Conservation (phyloP, 1,140 invertebrate genomes). For the Aphis craccivora region DNA sequence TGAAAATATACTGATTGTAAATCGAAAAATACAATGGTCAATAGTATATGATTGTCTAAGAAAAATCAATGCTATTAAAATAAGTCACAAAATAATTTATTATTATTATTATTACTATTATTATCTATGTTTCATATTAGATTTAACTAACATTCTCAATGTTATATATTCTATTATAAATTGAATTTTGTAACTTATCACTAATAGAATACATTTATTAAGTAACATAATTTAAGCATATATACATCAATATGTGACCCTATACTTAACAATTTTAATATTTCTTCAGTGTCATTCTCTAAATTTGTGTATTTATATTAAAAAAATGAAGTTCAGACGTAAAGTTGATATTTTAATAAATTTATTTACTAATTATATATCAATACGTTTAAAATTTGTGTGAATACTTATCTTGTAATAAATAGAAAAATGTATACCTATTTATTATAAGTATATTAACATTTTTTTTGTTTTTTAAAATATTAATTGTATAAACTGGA, state of each 20-base stretch:
- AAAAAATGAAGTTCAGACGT: background rate
- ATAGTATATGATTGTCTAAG: background rate
- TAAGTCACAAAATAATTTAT: background rate
- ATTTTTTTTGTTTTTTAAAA: background rate
- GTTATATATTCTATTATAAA: background rate
- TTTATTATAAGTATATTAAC: background rate
- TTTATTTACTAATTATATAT: background rate
- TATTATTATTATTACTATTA: background rate
- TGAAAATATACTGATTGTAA: background rate
- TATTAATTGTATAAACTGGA: background rate
- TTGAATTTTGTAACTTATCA: background rate
- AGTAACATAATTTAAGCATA: background rate
- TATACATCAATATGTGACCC: background rate
- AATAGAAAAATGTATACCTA: background rate
- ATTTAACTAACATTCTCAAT: background rate
- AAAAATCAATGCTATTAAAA: background rate
- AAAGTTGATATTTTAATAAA: background rate
- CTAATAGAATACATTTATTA: background rate
- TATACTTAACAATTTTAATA: background rate
- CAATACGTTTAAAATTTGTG: too few species aligned
- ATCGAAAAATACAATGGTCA: background rate
- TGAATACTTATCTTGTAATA: too few species aligned
- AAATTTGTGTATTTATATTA: background rate
- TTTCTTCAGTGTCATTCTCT: background rate
- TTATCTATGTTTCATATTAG: conserved; percentile 17